These are phyloP conservation scores for Cyanocitta stelleri DNA, from an alignment of 2,113 vertebrate species.

Conservation along the genomic window DNA sequence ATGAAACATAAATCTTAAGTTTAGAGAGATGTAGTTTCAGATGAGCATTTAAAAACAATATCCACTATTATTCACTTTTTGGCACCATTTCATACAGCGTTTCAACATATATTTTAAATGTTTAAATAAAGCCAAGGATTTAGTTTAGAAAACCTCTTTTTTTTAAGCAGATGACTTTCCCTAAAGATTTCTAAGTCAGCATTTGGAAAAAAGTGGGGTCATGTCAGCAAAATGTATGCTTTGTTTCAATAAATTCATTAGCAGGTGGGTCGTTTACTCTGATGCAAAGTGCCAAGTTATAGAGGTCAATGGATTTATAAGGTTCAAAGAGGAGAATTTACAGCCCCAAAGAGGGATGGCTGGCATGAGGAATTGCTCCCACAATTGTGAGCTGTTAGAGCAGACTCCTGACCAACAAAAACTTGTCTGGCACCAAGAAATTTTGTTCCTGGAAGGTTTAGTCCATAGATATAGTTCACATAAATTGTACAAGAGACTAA, in stretches of 20 bases:
- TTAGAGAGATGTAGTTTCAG: conserved; percentile 30
- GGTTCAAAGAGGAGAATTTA: conserved; percentile 46
- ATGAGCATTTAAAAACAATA: conserved; percentile 55
- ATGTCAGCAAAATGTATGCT: conserved; percentile 1
- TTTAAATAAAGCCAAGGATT: conserved; percentile 33
- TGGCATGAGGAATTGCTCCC: not conserved
- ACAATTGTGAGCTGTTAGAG: not conserved
- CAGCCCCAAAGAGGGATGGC: not conserved
- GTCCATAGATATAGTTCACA: not conserved
- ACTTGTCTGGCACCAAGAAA: conserved; percentile 10
- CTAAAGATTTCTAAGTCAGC: not conserved
- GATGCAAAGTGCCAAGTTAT: conserved; percentile 30
- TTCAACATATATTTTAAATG: conserved; percentile 39
- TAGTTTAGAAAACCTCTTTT: not conserved
- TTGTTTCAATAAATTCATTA: conserved; percentile 54
- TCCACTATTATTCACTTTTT: conserved; percentile 49
- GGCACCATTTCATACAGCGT: conserved; percentile 40
- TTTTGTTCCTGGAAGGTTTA: not conserved
- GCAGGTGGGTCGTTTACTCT: conserved; percentile 36
- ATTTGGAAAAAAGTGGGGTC: not conserved
- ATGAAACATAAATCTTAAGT: conserved; percentile 59
- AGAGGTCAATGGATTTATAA: conserved; percentile 52
- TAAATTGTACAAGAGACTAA: not conserved
- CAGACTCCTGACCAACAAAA: not conserved
- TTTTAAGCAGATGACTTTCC: not conserved